A percentile compares a stretch with the other conserved stretches of the same genome.
These are phyloP conservation scores for Callyntrura sp. DNA, from an alignment of 2,888 invertebrate genomes.

Conservation along the genomic window DNA sequence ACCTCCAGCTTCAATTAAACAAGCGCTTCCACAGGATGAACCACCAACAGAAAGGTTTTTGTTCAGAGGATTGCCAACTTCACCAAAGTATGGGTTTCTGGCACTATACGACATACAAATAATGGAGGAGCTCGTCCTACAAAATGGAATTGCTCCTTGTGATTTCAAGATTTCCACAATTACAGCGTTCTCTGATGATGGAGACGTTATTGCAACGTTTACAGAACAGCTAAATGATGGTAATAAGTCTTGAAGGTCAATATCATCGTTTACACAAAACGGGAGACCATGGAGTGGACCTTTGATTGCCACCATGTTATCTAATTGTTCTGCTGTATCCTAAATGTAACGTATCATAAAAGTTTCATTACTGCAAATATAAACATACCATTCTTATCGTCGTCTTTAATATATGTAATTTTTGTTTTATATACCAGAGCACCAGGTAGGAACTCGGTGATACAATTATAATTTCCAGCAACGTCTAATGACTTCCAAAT, in stretches of 20 bases:
- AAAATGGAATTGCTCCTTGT: slow-evolving; percentile 86
- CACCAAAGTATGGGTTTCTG: slow-evolving; percentile 82
- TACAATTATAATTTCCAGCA: slow-evolving; percentile 84
- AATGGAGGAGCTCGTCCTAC: slow-evolving; percentile 85
- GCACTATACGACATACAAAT: slow-evolving; percentile 80
- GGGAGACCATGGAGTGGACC: slow-evolving; percentile 85
- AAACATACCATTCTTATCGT: no score
- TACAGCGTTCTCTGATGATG: slow-evolving; percentile 70
- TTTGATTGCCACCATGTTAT: slow-evolving; percentile 75
- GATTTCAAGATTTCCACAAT: slow-evolving; percentile 74
- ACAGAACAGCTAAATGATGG: slow-evolving; percentile 71
- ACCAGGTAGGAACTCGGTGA: slow-evolving; percentile 84
- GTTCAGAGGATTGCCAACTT: slow-evolving; percentile 79
- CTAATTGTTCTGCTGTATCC: slow-evolving; percentile 81
- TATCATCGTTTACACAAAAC: slow-evolving; percentile 85
- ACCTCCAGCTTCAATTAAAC: slow-evolving; percentile 77
- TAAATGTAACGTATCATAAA: no score
- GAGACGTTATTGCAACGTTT: slow-evolving; percentile 42
- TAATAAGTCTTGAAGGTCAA: slow-evolving; percentile 84
- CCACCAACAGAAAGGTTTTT: slow-evolving; percentile 79
- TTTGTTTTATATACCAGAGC: slow-evolving; percentile 84
- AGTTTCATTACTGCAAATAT: no score
- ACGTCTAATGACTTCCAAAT: slow-evolving; percentile 83
- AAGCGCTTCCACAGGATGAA: slow-evolving; percentile 79
- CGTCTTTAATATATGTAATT: no score